These are phyloP conservation scores for Lepidochrysops patricia DNA, from an alignment of 2,888 invertebrate species.

Conservation along the genomic window DNA sequence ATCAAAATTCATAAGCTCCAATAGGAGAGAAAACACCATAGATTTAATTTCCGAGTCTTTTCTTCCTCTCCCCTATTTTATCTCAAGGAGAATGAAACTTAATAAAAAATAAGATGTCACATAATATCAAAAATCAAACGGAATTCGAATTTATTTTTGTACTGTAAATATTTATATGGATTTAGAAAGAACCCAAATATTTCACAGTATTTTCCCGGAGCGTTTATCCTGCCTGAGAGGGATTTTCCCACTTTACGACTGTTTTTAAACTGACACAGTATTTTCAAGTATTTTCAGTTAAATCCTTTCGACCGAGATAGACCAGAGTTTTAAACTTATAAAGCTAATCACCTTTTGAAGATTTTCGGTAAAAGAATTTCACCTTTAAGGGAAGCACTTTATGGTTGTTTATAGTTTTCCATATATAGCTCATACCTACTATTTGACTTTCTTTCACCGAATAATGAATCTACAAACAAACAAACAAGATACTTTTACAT, in stretches of 20 bases:
- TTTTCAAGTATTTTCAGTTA: neutral
- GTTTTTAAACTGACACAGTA: neutral
- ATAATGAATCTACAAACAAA: neutral
- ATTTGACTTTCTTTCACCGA: neutral
- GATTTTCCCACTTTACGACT: neutral
- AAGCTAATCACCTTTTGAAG: neutral
- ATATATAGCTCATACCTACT: neutral
- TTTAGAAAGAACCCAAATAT: too few relatives aligned
- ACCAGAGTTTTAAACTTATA: neutral
- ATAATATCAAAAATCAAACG: neutral
- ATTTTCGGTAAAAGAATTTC: neutral
- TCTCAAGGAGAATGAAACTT: too few relatives aligned
- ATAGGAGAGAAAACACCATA: too few relatives aligned
- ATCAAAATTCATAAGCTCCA: too few relatives aligned
- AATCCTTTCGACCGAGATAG: neutral
- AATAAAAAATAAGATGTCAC: too few relatives aligned
- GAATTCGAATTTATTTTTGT: too few relatives aligned
- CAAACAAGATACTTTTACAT: neutral
- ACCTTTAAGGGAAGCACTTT: neutral
- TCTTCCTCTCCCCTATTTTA: too few relatives aligned
- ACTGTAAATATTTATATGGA: too few relatives aligned
- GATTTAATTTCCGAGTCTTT: too few relatives aligned
- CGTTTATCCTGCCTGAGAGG: neutral
- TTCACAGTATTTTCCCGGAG: neutral
- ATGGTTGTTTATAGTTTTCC: too few relatives aligned